Percentiles rank a stretch among this genome's conserved stretches.
Conservation (phyloP, 2,888 invertebrate genomes). For the Heliconius aoede region DNA sequence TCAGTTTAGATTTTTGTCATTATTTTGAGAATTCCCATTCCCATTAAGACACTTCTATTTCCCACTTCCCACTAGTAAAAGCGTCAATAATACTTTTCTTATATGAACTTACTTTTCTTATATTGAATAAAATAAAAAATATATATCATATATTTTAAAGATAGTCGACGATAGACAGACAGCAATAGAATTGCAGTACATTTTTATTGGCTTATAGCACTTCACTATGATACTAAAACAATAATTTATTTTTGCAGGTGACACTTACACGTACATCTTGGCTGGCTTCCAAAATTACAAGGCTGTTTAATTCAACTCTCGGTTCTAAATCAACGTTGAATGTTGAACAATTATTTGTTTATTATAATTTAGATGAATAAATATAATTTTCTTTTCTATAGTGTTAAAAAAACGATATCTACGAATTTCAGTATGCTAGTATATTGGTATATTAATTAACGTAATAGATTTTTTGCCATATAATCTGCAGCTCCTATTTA, state of each 20-base stretch:
- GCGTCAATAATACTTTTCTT: no score
- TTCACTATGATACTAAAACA: slow-evolving; percentile 35
- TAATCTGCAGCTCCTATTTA: no score
- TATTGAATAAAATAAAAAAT: not conserved
- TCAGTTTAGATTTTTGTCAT: no score
- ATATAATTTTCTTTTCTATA: not conserved
- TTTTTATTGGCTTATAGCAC: slow-evolving; percentile 25
- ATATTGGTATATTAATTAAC: no score
- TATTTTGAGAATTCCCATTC: no score
- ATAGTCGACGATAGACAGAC: not conserved
- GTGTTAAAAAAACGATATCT: no score
- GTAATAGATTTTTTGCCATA: no score
- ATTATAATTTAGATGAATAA: not conserved
- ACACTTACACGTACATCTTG: slow-evolving; percentile 39
- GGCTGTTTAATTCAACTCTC: slow-evolving; percentile 26
- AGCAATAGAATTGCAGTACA: slow-evolving; percentile 1
- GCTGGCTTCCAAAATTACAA: slow-evolving; percentile 40
- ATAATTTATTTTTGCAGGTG: slow-evolving; percentile 44
- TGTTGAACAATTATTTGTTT: slow-evolving; percentile 15
- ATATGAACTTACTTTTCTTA: no score
- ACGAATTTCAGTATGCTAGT: no score
- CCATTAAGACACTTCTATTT: no score
- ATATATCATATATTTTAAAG: not conserved
- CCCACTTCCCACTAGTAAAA: no score
- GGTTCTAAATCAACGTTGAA: slow-evolving; percentile 24